Base-by-base conservation (phyloP, 1,140 invertebrate genomes). In the Drosophila pseudoananassae region DNA sequence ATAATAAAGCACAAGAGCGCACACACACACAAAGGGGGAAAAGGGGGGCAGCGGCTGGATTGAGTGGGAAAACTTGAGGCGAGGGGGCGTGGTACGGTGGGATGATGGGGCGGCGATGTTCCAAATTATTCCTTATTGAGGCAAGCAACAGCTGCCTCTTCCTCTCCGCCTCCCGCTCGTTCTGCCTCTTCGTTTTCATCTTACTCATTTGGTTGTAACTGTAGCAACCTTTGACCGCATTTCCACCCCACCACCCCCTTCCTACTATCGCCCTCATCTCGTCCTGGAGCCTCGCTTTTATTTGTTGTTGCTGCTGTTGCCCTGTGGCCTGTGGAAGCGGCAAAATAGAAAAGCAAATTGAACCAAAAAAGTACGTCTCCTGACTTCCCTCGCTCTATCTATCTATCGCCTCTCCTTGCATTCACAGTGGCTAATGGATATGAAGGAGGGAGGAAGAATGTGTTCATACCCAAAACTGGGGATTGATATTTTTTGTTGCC, bases 181-280 rank as follows among this genome's bases (percentile, higher is more conserved):
- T 33, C 23, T 14, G 29, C 43, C 29, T 50, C 38, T 15, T 29
- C 15, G 40, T 29, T 52, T 49, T 46, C 63, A 64, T 66, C 63
- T 69, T 69, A 55, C 65, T 69, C 63, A 69, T 75, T 58, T 76
- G 71, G 47, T 47, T 52, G 71, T 75, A 75, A 65, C 68, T 78
- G 61, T 78, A 52, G 69, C 78, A 82, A 68, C 78, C 78, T 74
- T 73, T 68, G 61, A 60, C 75, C 75, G 63, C 49, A 29, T 68
- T 59, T 76, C 23, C 46, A 46, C 9, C 15, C 25, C 15, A 5
- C 25, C 25, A 7, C 6, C 25, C 25, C 25, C 25, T 27, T 6
- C 6, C 25, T 23, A 1, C 23, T 23, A 1, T 23, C 23, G 3
- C 23, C 25, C 25, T 7, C 6, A n/a, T 27, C 6, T 27, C 4